Evolutionary conservation across 2,888 invertebrate species (phyloP), one percentile per base, ranked within the genome.

Genomic region (Camponotus fellah): DNA sequence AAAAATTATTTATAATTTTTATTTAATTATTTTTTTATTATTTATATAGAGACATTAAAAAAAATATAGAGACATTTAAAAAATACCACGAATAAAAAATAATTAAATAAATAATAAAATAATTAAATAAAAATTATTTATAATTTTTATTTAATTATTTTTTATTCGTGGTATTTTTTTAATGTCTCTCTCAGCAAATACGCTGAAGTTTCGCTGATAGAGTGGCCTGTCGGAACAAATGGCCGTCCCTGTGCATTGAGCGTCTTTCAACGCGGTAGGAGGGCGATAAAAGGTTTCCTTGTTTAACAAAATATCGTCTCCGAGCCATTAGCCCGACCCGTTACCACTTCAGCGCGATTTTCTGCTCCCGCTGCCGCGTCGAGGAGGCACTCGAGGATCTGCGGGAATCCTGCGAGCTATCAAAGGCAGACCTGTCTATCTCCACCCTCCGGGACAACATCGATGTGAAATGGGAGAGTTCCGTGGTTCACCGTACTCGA

Each of bases 251-350:
- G 93, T 8, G 87, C 85, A 82, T 85, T 85, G 85, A 89, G 88
- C 87, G 86, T 88, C 85, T 84, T 88, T 86, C 80, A 85, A 83
- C 86, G 86, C 88, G 84, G 90, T 87, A 87, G 92, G 90, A 87
- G 92, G 90, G 94, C n/a, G 49, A 94, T 95, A 95, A 94, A 94
- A 95, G 94, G 94, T 94, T 94, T 94, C 91, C 93, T 91, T 94
- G 94, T 94, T 94, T 94, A 94, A 93, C 94, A 94, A 94, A 94
- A 94, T 94, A 94, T 92, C 93, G 91, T 88, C 92, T 89, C 92
- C 92, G 92, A 93, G 91, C 94, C 94, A 94, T 94, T 94, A 94
- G 94, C 93, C 92, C 92, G 92, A 93, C 92, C 56, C 91, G 92
- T 92, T 92, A 87, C 92, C 92, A 92, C 92, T 93, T 93, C 92